Evolutionary conservation across 2,113 vertebrate genomes (phyloP).

Genomic region (Microtus montanus): DNA sequence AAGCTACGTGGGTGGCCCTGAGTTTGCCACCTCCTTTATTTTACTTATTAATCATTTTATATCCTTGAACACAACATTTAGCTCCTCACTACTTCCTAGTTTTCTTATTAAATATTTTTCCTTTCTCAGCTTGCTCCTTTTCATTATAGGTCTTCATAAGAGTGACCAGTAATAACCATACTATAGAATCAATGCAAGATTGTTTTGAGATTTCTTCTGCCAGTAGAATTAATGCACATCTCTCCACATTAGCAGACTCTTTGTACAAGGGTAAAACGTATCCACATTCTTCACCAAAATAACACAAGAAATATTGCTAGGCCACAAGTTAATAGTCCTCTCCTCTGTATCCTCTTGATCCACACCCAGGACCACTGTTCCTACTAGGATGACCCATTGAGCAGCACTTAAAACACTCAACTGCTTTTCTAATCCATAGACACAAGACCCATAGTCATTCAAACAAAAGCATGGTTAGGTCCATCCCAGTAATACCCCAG

Average conservation of each 20-base stretch:
- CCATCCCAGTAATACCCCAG: neutral
- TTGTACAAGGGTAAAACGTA: neutral
- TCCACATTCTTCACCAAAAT: neutral
- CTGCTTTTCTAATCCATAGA: neutral
- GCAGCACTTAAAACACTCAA: neutral
- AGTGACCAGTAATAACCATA: neutral
- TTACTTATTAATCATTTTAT: neutral
- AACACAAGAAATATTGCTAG: neutral
- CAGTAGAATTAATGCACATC: neutral
- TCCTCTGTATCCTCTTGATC: neutral
- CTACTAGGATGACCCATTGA: neutral
- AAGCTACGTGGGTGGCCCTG: neutral
- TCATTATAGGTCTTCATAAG: neutral
- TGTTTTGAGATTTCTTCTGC: neutral
- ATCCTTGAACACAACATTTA: neutral
- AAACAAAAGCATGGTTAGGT: neutral
- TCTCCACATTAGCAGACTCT: neutral
- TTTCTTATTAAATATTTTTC: neutral
- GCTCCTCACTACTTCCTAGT: neutral
- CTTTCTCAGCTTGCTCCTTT: neutral
- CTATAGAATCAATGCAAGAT: neutral
- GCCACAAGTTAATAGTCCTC: neutral
- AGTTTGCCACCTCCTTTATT: neutral
- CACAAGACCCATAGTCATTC: neutral
- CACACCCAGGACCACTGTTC: neutral